phyloP scores from a whole-genome alignment of 2,888 invertebrate genomes.

The Invenusta paracnida region DNA sequence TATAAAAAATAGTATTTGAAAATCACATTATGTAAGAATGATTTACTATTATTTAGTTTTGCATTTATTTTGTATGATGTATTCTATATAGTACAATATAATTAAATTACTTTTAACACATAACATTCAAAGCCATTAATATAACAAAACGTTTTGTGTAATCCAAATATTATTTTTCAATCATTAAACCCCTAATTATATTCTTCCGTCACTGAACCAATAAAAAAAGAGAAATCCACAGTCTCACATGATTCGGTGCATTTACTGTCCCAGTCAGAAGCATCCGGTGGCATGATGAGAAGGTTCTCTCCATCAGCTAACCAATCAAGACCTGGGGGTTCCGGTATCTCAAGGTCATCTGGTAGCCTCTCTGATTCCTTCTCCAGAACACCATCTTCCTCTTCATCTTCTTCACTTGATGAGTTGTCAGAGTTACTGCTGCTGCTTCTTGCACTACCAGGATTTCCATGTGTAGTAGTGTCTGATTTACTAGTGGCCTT shows the following conservation, averaged over 20 bases:
- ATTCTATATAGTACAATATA: too few relatives aligned
- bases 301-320: neutral
- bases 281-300: neutral
- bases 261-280: neutral
- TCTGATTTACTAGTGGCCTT: neutral
- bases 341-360: neutral
- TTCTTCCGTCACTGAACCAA: too few relatives aligned
- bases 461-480: neutral
- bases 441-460: neutral
- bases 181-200: too few relatives aligned
- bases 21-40: too few relatives aligned
- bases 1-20: too few relatives aligned
- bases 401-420: neutral
- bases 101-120: too few relatives aligned
- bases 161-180: too few relatives aligned
- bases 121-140: too few relatives aligned
- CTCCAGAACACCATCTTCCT: neutral
- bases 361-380: neutral
- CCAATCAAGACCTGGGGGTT: neutral
- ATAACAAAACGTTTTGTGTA: too few relatives aligned
- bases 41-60: too few relatives aligned
- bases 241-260: neutral
- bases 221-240: too few relatives aligned
- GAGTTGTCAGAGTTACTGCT: neutral
- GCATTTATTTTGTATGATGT: too few relatives aligned